Percentiles rank a stretch among this genome's conserved stretches.
Evolutionary conservation across 2,888 invertebrate species (phyloP).

Genomic region (Rhamnusium bicolor): DNA sequence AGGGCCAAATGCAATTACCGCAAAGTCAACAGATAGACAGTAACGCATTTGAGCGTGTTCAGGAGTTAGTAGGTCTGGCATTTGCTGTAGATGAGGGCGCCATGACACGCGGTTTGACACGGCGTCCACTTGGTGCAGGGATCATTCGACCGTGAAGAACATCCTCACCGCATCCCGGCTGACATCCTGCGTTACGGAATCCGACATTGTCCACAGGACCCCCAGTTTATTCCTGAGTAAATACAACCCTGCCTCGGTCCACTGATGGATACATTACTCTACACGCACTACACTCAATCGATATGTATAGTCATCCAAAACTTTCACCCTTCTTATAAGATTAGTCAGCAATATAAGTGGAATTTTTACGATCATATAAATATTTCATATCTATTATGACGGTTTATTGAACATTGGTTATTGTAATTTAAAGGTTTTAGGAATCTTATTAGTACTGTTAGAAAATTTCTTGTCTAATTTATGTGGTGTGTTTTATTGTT

Average conservation of each 20-base stretch:
- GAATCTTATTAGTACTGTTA: background rate
- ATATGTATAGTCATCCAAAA: constrained; percentile 21
- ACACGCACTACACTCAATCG: constrained; percentile 25
- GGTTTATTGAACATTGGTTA: constrained; percentile 15
- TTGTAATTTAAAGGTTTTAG: background rate
- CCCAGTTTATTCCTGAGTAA: constrained; percentile 31
- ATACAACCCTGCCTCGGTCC: constrained; percentile 23
- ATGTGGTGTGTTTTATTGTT: too few relatives aligned
- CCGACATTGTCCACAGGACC: constrained; percentile 42
- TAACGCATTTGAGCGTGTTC: constrained; percentile 52
- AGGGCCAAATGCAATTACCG: constrained; percentile 38
- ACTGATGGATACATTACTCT: constrained; percentile 27
- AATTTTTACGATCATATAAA: constrained; percentile 34
- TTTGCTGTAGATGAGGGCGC: constrained; percentile 56
- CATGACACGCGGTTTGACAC: constrained; percentile 65
- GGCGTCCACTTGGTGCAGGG: constrained; percentile 63
- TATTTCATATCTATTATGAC: constrained; percentile 28
- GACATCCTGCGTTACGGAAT: constrained; percentile 57
- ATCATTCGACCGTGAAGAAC: constrained; percentile 61
- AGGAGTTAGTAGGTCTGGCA: constrained; percentile 43
- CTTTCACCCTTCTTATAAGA: constrained; percentile 34
- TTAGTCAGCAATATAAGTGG: constrained; percentile 34
- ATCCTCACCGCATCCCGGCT: constrained; percentile 61
- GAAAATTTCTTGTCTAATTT: too few relatives aligned
- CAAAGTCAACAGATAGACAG: constrained; percentile 43